Evolutionary conservation across 2,113 vertebrate species (phyloP), one percentile per base, ranked within the genome.

Genomic region (Mus pahari): DNA sequence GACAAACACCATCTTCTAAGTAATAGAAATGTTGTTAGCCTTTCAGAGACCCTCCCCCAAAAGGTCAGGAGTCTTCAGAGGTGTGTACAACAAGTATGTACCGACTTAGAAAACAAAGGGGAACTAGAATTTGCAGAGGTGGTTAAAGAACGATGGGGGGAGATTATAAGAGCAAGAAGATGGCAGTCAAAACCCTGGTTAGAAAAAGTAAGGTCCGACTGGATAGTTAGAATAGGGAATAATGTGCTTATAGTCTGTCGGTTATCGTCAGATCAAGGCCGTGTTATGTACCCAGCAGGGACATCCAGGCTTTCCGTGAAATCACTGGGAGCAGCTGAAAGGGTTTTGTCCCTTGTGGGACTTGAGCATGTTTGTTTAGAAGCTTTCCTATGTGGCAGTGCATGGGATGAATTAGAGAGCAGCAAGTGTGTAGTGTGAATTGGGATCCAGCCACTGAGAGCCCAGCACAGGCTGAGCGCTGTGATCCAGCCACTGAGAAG

Each of bases 31-130:
- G n/a, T 0, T 20, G 68, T 58, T 92, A 84, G 42, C 36, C 31
- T 77, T 50, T 1, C 4, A 31, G 39, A 0, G 12, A 10, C 81
- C 36, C 24, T 5, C 16, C 45, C 11, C 17, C 6, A n/a, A n/a
- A 92, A 4, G 13, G 42, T 31, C 42, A 22, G 84, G 68, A 87
- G 22, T 79, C 22, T 11, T 48, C 2, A 16, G 26, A 74, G 45
- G 26, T 7, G 2, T 71, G 48, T 0, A 6, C 73, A 62, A 24
- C 22, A 26, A 17, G 6, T 12, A 42, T 68, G 10, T 1, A 0
- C 60, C 81, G 45, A 14, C 53, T n/a, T 2, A 11, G 60, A 42
- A n/a, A 24, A 42, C 31, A 68, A 70, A 24, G 60, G n/a, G 75
- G 36, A 93, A 14, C 48, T 82, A 26, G 60, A 68, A 45, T 92